A percentile compares a stretch with the other conserved stretches of the same genome.
Evolutionary conservation across 2,113 vertebrate species (phyloP).

Genomic region (Coturnix japonica): DNA sequence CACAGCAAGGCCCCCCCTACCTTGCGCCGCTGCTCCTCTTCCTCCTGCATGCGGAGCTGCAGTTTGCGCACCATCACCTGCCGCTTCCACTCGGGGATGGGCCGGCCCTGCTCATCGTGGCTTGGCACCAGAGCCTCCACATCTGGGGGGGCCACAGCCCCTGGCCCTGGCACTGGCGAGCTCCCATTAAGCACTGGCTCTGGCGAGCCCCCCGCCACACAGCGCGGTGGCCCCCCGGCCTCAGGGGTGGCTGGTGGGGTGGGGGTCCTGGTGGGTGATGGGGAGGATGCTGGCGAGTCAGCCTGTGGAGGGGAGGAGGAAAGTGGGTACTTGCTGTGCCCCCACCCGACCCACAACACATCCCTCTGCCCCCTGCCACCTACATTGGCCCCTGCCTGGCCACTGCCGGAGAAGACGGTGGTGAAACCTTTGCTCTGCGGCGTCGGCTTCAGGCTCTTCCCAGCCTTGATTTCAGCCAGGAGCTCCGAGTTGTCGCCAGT

Average conservation of each 20-base stretch:
- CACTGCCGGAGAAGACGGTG: constrained; percentile 89
- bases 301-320: constrained; percentile 4
- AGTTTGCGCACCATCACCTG: constrained; percentile 95
- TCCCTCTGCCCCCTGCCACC: constrained; percentile 18
- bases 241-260: constrained; percentile 74
- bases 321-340: background rate
- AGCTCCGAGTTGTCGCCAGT: constrained; percentile 96
- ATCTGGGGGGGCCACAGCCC: constrained; percentile 79
- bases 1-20: constrained; percentile 60
- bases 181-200: constrained; percentile 88
- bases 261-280: constrained; percentile 63
- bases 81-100: constrained; percentile 96
- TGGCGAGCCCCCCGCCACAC: constrained; percentile 59
- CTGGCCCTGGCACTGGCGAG: constrained; percentile 37
- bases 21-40: constrained; percentile 92
- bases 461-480: constrained; percentile 97
- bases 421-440: constrained; percentile 95
- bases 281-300: constrained; percentile 28
- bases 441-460: constrained; percentile 94
- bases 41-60: constrained; percentile 92
- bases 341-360: accelerated
- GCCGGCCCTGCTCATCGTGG: constrained; percentile 85
- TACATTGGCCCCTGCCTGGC: constrained; percentile 83
- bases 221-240: constrained; percentile 50
- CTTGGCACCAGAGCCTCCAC: constrained; percentile 92